Evolutionary conservation across 2,797 vertebrate species (phyloP).

Genomic region (Liparis tanakae): DNA sequence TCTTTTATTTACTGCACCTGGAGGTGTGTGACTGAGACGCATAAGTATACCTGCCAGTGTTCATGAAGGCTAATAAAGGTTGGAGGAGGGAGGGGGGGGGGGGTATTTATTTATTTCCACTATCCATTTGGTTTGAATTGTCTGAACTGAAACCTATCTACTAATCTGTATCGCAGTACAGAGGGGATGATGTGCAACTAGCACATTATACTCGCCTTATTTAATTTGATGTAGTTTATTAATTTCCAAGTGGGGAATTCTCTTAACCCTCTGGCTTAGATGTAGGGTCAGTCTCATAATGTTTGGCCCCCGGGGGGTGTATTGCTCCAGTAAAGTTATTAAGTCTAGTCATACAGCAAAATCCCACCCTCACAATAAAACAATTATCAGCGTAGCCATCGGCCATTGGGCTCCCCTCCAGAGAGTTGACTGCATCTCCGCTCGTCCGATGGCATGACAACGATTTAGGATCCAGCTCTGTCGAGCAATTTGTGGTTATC

Average conservation of each 20-base stretch:
- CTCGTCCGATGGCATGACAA: background rate
- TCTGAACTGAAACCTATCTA: constrained; percentile 55
- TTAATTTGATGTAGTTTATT: constrained; percentile 48
- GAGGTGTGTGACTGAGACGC: constrained; percentile 35
- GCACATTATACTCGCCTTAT: constrained; percentile 43
- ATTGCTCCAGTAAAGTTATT: constrained; percentile 8
- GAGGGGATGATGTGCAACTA: constrained; percentile 29
- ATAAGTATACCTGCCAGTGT: constrained; percentile 42
- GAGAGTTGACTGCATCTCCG: constrained; percentile 9
- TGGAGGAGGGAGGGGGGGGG: constrained; percentile 16
- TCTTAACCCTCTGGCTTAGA: constrained; percentile 24
- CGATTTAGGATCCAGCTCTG: background rate
- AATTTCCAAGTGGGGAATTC: constrained; percentile 38
- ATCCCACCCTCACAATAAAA: constrained; percentile 17
- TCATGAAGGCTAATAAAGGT: constrained; percentile 49
- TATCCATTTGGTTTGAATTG: constrained; percentile 64
- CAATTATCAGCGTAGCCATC: background rate
- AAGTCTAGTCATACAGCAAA: constrained; percentile 27
- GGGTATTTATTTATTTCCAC: constrained; percentile 31
- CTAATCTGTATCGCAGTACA: constrained; percentile 60
- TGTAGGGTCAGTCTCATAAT: constrained; percentile 20
- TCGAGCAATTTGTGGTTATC: background rate
- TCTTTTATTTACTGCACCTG: constrained; percentile 54
- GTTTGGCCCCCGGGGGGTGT: constrained; percentile 1
- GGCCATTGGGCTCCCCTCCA: constrained; percentile 12